Percentiles rank a stretch among this genome's conserved stretches.
Conservation (phyloP, 2,888 invertebrate species). For the Pheosia tremula region DNA sequence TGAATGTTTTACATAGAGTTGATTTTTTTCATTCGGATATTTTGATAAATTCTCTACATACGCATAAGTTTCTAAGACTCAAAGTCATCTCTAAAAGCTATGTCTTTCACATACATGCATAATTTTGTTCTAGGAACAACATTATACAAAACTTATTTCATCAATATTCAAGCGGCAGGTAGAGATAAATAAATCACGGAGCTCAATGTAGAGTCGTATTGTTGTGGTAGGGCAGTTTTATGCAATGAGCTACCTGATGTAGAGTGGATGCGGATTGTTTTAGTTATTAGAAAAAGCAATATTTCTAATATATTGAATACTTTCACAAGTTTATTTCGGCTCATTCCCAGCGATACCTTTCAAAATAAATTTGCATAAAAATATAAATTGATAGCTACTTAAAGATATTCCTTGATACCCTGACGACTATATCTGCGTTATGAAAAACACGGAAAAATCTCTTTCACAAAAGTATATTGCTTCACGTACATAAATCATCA, state of each 20-base stretch:
- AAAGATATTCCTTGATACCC: not conserved
- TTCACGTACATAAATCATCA: slow-evolving; percentile 28
- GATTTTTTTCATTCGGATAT: not conserved
- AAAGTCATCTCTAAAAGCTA: not conserved
- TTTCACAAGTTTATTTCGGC: not conserved
- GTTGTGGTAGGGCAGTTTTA: slow-evolving; percentile 72
- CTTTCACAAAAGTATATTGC: slow-evolving; percentile 16
- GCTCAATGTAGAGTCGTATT: slow-evolving; percentile 36
- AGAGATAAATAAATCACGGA: slow-evolving; percentile 30
- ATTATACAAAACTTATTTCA: slow-evolving; percentile 11
- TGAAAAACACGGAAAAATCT: slow-evolving; percentile 2
- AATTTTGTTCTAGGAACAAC: not conserved
- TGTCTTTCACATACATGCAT: slow-evolving; percentile 1
- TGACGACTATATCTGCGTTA: not conserved
- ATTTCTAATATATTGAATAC: too few relatives aligned
- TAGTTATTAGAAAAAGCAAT: not conserved
- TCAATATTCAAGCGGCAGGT: slow-evolving; percentile 34
- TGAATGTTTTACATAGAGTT: not conserved
- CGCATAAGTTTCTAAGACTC: not conserved
- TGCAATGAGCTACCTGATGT: slow-evolving; percentile 34
- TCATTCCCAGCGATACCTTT: not conserved
- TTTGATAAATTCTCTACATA: not conserved
- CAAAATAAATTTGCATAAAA: not conserved
- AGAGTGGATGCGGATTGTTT: slow-evolving; percentile 13
- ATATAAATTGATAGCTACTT: not conserved